phyloP scores from a whole-genome alignment of 2,888 invertebrate species.

The Macrosoma leucophasiata region DNA sequence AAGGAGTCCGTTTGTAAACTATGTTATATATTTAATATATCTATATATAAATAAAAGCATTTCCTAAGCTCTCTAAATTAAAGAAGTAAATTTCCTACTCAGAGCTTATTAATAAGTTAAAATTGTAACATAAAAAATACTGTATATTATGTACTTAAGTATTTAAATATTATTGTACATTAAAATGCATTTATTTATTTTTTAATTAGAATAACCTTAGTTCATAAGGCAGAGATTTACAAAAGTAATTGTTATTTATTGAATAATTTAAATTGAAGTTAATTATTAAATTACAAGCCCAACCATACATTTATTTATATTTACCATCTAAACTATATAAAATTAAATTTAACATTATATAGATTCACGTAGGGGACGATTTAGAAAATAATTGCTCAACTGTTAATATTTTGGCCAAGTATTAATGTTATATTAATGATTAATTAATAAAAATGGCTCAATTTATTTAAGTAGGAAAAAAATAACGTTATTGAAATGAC shows the following conservation, averaged over 20 bases:
- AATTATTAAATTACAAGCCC: not conserved
- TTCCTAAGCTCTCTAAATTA: too few species aligned
- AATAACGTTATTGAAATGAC: constrained; percentile 43
- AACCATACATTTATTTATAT: not conserved
- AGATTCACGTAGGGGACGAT: not conserved
- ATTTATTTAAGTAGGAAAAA: constrained; percentile 33
- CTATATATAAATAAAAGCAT: too few species aligned
- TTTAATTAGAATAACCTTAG: constrained; percentile 34
- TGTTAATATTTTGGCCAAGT: constrained; percentile 7
- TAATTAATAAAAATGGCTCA: too few species aligned
- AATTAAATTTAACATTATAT: constrained; percentile 1
- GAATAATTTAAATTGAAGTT: constrained; percentile 4
- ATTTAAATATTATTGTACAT: constrained; percentile 40
- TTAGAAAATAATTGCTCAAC: not conserved
- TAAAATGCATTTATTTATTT: constrained; percentile 60
- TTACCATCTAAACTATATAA: not conserved
- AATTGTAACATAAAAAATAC: not conserved
- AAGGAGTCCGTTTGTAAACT: too few species aligned
- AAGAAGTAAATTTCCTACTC: too few species aligned
- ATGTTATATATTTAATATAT: too few species aligned
- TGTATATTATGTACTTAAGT: not conserved
- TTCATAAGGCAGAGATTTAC: constrained; percentile 39
- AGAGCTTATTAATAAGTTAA: too few species aligned
- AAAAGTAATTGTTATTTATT: constrained; percentile 8
- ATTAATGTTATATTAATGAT: too few species aligned